phyloP scores from a whole-genome alignment of 2,888 invertebrate genomes.

The Harpagoxenus sublaevis region DNA sequence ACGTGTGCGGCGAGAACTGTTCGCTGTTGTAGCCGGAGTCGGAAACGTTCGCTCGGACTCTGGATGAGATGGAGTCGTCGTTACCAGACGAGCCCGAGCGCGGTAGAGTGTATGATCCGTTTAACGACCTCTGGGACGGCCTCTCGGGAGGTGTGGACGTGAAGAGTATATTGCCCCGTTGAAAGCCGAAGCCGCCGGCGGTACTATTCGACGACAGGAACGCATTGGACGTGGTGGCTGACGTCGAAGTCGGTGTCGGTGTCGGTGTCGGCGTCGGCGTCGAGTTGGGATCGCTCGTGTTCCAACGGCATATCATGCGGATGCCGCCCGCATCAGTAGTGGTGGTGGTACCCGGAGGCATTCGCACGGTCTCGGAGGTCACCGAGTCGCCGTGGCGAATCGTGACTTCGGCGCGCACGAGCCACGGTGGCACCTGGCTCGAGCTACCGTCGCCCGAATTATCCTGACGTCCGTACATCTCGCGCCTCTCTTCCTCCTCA shows the following conservation, averaged over 20 bases:
- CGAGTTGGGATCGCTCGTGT: conserved; percentile 74
- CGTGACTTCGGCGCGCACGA: conserved; percentile 90
- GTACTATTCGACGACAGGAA: conserved; percentile 38
- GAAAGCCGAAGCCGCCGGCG: conserved; percentile 85
- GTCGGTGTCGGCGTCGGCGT: conserved; percentile 55
- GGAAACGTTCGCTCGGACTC: conserved; percentile 73
- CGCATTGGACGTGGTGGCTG: conserved; percentile 24
- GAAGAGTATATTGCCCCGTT: conserved; percentile 87
- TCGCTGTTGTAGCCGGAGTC: conserved; percentile 89
- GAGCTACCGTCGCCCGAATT: conserved; percentile 58
- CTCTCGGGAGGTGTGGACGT: conserved; percentile 86
- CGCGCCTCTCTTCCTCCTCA: conserved; percentile 53
- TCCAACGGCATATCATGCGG: conserved; percentile 87
- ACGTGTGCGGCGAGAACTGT: conserved; percentile 85
- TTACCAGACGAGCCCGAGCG: conserved; percentile 73
- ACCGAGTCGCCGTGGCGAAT: conserved; percentile 87
- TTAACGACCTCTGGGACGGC: conserved; percentile 81
- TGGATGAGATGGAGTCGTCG: conserved; percentile 66
- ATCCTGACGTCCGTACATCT: conserved; percentile 73
- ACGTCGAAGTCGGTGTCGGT: background rate
- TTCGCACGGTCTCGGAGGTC: conserved; percentile 77
- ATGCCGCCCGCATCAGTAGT: conserved; percentile 86
- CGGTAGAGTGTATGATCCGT: conserved; percentile 80
- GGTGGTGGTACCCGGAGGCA: conserved; percentile 81
- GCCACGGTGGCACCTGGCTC: conserved; percentile 88